These are phyloP conservation scores for Anhinga anhinga DNA, from an alignment of 2,113 vertebrate genomes.

Conservation along the genomic window DNA sequence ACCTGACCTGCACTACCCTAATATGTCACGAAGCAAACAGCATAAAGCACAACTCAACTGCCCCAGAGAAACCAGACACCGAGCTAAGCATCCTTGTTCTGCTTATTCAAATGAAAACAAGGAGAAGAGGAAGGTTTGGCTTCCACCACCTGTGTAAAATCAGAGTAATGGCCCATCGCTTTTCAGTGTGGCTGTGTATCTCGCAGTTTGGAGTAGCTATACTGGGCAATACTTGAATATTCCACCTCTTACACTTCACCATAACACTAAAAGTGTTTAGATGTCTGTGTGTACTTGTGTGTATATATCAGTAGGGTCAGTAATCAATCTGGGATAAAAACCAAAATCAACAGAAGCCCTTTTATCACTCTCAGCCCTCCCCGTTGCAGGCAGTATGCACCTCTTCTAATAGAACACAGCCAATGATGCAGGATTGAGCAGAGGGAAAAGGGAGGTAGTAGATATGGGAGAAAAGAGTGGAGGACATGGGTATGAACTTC, in stretches of 20 bases:
- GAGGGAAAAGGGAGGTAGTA: not conserved
- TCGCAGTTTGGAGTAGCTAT: not conserved
- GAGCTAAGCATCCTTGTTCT: not conserved
- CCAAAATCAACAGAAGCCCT: not conserved
- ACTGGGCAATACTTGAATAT: not conserved
- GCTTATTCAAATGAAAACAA: not conserved
- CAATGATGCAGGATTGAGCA: not conserved
- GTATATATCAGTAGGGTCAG: not conserved
- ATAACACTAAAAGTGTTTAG: not conserved
- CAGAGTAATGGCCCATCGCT: not conserved
- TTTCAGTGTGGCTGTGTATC: not conserved
- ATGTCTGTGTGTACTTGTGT: not conserved
- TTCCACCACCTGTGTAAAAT: fast-evolving
- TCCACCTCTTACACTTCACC: not conserved
- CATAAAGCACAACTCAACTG: not conserved
- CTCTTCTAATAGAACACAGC: not conserved
- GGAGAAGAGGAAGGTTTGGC: not conserved
- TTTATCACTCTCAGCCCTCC: not conserved
- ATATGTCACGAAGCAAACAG: not conserved
- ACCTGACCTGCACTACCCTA: not conserved
- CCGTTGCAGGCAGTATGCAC: not conserved
- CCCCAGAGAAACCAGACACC: not conserved
- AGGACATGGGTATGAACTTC: not conserved
- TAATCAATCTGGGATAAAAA: not conserved
- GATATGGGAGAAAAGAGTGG: not conserved